phyloP scores from a whole-genome alignment of 2,113 vertebrate species.

The Alces alces region DNA sequence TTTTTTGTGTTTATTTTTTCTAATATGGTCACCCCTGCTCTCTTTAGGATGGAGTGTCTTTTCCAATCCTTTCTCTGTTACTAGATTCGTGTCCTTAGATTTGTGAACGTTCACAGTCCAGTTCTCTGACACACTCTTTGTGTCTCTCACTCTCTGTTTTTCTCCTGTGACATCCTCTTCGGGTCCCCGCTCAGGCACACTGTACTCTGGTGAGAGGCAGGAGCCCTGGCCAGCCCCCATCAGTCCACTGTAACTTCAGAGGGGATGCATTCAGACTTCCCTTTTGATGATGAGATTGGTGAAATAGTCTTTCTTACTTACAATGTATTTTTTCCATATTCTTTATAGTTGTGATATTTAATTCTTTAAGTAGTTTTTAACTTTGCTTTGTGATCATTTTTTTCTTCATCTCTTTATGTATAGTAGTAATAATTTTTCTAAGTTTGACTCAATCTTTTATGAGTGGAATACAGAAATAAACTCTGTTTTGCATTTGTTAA shows the following conservation, averaged over 20 bases:
- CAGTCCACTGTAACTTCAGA: background rate
- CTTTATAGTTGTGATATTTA: background rate
- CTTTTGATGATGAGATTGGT: background rate
- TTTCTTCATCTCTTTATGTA: background rate
- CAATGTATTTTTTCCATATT: background rate
- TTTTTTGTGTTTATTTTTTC: background rate
- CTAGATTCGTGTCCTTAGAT: background rate
- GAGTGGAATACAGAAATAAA: background rate
- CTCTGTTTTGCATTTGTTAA: background rate
- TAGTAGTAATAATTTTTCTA: background rate
- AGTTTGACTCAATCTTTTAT: background rate
- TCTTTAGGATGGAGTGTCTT: background rate
- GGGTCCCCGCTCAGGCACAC: background rate
- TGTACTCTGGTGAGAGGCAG: background rate
- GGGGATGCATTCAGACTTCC: background rate
- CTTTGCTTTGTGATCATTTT: background rate
- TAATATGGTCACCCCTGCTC: background rate
- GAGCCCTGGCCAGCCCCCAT: background rate
- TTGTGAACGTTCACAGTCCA: background rate
- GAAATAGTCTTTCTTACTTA: background rate
- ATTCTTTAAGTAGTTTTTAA: background rate
- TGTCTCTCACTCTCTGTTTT: background rate
- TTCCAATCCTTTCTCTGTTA: background rate
- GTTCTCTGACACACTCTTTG: background rate
- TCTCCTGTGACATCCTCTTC: background rate